Conservation (phyloP, 1,140 invertebrate genomes). For the Cataglyphis hispanica region DNA sequence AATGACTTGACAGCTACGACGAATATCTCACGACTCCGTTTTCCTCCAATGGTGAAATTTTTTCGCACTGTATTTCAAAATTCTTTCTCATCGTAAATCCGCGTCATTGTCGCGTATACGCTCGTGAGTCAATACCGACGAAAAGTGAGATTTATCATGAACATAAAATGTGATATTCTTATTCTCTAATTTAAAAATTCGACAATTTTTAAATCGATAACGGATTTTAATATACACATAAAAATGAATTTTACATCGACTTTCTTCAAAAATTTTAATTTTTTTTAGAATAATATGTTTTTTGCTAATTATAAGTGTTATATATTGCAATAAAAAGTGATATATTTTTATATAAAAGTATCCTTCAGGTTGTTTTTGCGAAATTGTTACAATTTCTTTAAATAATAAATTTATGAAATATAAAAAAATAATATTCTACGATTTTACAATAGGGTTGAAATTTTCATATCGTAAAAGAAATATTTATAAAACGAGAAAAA, state of each 20-base stretch:
- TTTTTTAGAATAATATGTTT: neutral
- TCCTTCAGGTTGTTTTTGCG: neutral
- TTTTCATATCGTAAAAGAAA: too few relatives aligned
- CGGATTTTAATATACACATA: neutral
- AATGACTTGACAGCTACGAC: slow-evolving; percentile 40
- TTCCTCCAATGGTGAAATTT: neutral
- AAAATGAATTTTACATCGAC: neutral
- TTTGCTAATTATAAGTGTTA: neutral
- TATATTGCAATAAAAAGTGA: neutral
- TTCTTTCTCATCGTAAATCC: neutral
- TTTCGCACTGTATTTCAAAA: neutral
- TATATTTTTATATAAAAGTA: neutral
- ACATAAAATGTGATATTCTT: neutral
- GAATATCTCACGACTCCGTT: slow-evolving; percentile 4
- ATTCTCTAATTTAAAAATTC: neutral
- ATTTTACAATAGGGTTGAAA: neutral
- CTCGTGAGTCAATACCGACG: neutral
- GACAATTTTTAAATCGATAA: neutral
- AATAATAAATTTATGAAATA: neutral
- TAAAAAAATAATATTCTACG: slow-evolving; percentile 3
- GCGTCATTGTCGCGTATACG: neutral
- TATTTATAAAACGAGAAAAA: too few relatives aligned
- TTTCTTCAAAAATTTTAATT: neutral
- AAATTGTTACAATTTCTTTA: neutral
- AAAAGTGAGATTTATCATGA: slow-evolving; percentile 6